Base-by-base conservation (phyloP, 2,797 vertebrate species). In the Pteronotus mesoamericanus region DNA sequence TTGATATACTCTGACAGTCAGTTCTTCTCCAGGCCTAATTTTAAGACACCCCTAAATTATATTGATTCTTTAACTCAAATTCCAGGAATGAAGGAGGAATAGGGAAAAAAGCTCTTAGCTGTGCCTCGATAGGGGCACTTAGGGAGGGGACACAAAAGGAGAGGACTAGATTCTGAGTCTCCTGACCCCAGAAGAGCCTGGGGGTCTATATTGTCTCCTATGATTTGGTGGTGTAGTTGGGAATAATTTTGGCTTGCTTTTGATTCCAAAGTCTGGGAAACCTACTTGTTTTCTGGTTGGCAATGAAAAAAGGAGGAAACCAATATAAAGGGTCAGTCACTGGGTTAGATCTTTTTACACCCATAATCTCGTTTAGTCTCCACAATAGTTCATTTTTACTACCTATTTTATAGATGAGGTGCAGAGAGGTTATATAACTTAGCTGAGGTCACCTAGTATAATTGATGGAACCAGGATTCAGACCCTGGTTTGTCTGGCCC, bases 171-270 rank as follows among this genome's bases (percentile, higher is more conserved):
- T 85, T 66, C 59, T 59, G 68, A 2, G 24, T 77, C 26, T 88
- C 32, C 51, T 89, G 92, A 72, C 42, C 39, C 37, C 57, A 39
- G 26, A 95, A 66, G 55, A 92, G 18, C 48, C 14, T 14, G 66
- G 21, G 5, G 24, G 15, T 69, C 68, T 78, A 19, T 12, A 66
- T 59, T 94, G 74, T 91, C 44, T 53, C 48, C 78, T 68, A 15
- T 89, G 61, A 78, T 61, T 96, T 91, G 68, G n/a, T 94, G 37
- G 9, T n/a, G 14, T 68, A 85, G 18, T 42, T 42, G n/a, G 79
- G 24, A 78, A 93, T 79, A 78, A 80, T 83, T 89, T 80, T 82
- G 39, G 14, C 53, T 80, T 92, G 88, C 72, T 74, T 82, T 92
- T 92, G 21, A 55, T 59, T 89, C 37, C 72, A 80, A 72, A 91